phyloP scores from a whole-genome alignment of 2,113 vertebrate species.

The Zosterops hypoxanthus region DNA sequence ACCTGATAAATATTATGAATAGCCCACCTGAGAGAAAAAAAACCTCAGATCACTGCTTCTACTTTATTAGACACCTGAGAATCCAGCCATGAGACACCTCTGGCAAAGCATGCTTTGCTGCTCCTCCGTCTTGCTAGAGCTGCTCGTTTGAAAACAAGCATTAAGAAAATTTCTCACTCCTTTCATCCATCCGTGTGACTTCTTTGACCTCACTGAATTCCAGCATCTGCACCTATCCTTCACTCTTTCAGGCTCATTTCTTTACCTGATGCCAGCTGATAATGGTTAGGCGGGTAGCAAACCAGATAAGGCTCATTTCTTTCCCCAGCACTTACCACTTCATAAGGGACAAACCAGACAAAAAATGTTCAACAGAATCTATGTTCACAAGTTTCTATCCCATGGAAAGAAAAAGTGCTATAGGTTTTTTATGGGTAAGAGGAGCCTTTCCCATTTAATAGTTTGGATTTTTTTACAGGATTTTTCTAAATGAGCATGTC shows the following conservation, averaged over 20 bases:
- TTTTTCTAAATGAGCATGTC: background rate
- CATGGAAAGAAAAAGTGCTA: background rate
- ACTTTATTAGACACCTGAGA: background rate
- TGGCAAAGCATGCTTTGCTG: accelerated
- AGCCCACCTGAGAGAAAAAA: background rate
- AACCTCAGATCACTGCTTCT: background rate
- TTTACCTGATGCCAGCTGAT: slow-evolving; percentile 50
- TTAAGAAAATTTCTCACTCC: background rate
- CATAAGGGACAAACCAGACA: background rate
- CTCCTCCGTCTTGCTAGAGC: background rate
- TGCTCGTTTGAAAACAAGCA: background rate
- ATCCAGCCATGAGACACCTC: background rate
- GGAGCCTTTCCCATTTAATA: background rate
- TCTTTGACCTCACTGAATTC: slow-evolving; percentile 22
- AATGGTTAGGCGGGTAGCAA: slow-evolving; percentile 39
- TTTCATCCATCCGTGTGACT: background rate
- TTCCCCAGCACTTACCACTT: background rate
- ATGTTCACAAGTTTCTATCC: background rate
- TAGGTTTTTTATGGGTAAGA: background rate
- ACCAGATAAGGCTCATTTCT: slow-evolving; percentile 33
- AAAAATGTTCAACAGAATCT: background rate
- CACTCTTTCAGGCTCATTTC: slow-evolving; percentile 60
- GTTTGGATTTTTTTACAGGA: background rate
- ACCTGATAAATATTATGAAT: background rate
- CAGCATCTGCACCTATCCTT: slow-evolving; percentile 17